These are phyloP conservation scores for Drosophila arizonae DNA, from an alignment of 1,140 invertebrate genomes.

Conservation along the genomic window DNA sequence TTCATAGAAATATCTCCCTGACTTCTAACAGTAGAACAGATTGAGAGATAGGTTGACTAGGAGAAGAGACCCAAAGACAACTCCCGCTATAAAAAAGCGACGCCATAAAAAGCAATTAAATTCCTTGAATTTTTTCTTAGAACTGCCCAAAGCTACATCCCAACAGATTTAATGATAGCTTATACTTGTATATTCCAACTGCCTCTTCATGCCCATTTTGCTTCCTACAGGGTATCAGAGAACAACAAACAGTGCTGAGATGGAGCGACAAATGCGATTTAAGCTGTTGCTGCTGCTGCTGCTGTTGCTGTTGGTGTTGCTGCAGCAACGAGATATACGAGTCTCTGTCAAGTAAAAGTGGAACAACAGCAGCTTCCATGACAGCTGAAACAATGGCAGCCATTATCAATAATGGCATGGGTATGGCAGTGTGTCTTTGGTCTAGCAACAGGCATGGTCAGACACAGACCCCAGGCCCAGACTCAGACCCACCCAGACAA, in stretches of 20 bases:
- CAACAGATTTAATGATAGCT: too few relatives aligned
- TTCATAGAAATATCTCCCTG: too few relatives aligned
- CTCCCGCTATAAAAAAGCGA: too few relatives aligned
- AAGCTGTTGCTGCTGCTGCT: slow-evolving; percentile 29
- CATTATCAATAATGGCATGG: slow-evolving; percentile 41
- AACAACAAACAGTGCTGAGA: slow-evolving; percentile 31
- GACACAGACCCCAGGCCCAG: background rate
- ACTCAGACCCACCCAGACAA: background rate
- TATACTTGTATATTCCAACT: too few relatives aligned
- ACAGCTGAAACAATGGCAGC: slow-evolving; percentile 46
- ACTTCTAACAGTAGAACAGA: too few relatives aligned
- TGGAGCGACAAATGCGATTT: slow-evolving; percentile 53
- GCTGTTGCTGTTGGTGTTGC: background rate
- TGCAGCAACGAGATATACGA: slow-evolving; percentile 7
- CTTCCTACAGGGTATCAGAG: slow-evolving; percentile 6
- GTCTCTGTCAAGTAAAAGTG: slow-evolving; percentile 35
- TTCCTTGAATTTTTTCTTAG: too few relatives aligned
- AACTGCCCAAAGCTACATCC: too few relatives aligned
- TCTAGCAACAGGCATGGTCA: slow-evolving; percentile 20
- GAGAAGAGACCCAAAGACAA: too few relatives aligned
- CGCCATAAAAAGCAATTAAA: too few relatives aligned
- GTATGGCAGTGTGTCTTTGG: background rate
- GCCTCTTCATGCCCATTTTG: background rate
- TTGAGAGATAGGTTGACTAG: too few relatives aligned
- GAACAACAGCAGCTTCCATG: slow-evolving; percentile 32